These are phyloP conservation scores for Sipha maydis DNA, from an alignment of 2,888 invertebrate species.

Conservation along the genomic window DNA sequence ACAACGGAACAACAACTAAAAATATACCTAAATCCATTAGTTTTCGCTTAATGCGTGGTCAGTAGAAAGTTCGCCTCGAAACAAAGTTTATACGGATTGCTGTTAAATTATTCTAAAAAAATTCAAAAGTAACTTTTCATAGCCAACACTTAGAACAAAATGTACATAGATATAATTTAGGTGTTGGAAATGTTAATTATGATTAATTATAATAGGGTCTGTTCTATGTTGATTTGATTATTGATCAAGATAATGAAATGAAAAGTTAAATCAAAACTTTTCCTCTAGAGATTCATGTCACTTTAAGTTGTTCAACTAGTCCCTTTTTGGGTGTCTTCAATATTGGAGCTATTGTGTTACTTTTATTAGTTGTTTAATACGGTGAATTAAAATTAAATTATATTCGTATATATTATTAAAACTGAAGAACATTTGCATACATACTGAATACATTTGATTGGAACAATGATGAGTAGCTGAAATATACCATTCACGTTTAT, in stretches of 20 bases:
- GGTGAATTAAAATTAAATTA: background rate
- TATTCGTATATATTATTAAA: background rate
- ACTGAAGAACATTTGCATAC: too few relatives aligned
- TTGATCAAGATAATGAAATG: constrained; percentile 26
- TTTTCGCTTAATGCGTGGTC: background rate
- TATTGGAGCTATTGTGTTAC: background rate
- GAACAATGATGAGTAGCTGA: too few relatives aligned
- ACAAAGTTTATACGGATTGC: background rate
- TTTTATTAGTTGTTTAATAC: constrained; percentile 1
- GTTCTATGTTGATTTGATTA: constrained; percentile 37
- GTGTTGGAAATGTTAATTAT: constrained; percentile 33
- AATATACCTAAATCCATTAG: background rate
- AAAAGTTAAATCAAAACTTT: constrained; percentile 31
- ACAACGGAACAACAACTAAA: background rate
- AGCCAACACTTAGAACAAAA: background rate
- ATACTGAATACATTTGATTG: too few relatives aligned
- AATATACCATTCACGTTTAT: too few relatives aligned
- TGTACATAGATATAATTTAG: background rate
- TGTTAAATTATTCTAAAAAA: background rate
- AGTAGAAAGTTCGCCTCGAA: background rate
- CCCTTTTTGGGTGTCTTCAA: background rate
- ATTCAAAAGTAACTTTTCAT: background rate
- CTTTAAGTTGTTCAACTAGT: constrained; percentile 16
- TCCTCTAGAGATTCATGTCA: constrained; percentile 26
- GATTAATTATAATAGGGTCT: constrained; percentile 34